A percentile compares a stretch with the other conserved stretches of the same genome.
These are phyloP conservation scores for Chloroclysta siterata DNA, from an alignment of 2,888 invertebrate genomes.

Conservation along the genomic window DNA sequence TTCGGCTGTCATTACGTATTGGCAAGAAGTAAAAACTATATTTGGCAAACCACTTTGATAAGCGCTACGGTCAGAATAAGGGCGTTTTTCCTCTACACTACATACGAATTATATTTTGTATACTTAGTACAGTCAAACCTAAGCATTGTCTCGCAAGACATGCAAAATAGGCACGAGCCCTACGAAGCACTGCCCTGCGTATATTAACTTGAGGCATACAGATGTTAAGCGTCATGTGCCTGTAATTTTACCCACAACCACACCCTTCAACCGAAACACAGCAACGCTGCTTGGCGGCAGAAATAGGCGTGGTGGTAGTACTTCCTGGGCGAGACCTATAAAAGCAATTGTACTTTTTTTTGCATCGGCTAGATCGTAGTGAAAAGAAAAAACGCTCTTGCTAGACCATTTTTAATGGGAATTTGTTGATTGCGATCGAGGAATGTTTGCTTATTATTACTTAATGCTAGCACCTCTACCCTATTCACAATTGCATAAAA, in stretches of 20 bases:
- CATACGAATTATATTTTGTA: too few relatives aligned
- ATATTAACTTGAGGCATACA: too few relatives aligned
- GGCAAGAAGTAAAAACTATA: slow-evolving; percentile 64
- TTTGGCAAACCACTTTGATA: slow-evolving; percentile 58
- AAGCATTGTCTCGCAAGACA: too few relatives aligned
- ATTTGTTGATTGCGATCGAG: slow-evolving; percentile 45
- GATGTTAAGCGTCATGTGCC: too few relatives aligned
- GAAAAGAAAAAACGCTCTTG: not conserved
- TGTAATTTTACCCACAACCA: too few relatives aligned
- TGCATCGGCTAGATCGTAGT: too few relatives aligned
- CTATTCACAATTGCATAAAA: slow-evolving; percentile 27
- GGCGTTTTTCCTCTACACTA: not conserved
- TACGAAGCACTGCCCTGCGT: too few relatives aligned
- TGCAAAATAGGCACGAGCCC: too few relatives aligned
- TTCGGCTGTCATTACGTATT: slow-evolving; percentile 49
- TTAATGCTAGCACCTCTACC: slow-evolving; percentile 67
- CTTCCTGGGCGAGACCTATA: not conserved
- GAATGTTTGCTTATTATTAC: slow-evolving; percentile 65
- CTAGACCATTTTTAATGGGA: slow-evolving; percentile 23
- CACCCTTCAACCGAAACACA: too few relatives aligned
- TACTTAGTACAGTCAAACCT: too few relatives aligned
- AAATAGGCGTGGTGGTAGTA: too few relatives aligned
- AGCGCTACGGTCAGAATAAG: slow-evolving; percentile 36
- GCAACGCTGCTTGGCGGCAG: too few relatives aligned
- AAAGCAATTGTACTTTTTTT: not conserved